These are phyloP conservation scores for Xenotilapia longispinis DNA, from an alignment of 2,113 vertebrate genomes.

Conservation along the genomic window DNA sequence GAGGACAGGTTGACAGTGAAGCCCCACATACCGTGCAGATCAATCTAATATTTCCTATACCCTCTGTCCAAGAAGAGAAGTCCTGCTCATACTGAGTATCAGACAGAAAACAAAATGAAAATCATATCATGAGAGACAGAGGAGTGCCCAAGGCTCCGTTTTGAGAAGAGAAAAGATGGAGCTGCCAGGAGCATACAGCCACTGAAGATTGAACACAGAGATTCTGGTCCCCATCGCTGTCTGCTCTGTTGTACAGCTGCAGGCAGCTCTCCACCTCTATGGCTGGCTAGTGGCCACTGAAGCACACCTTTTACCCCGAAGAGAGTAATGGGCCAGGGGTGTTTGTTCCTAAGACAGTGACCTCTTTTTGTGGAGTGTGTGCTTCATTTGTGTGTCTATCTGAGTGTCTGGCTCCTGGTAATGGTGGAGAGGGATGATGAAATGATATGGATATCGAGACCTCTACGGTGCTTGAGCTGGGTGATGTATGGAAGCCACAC, in stretches of 20 bases:
- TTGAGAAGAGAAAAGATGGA: conserved; percentile 35
- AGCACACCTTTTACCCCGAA: not conserved
- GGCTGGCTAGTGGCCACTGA: not conserved
- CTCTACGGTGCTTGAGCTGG: conserved; percentile 43
- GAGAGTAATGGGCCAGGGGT: not conserved
- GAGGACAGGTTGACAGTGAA: conserved; percentile 18
- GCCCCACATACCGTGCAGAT: conserved; percentile 15
- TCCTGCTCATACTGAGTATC: conserved; percentile 34
- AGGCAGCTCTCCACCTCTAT: not conserved
- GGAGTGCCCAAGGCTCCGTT: conserved; percentile 35
- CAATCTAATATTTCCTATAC: conserved; percentile 18
- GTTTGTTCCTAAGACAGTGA: not conserved
- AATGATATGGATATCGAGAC: not conserved
- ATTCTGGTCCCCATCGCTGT: not conserved
- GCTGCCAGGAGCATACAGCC: conserved; percentile 72
- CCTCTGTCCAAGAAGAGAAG: conserved; percentile 36
- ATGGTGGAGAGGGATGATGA: conserved; percentile 18
- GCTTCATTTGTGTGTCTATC: conserved; percentile 27
- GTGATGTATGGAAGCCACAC: conserved; percentile 64
- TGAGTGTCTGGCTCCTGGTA: conserved; percentile 49
- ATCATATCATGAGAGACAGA: conserved; percentile 41
- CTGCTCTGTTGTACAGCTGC: not conserved
- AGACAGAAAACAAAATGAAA: conserved; percentile 41
- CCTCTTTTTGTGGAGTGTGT: conserved; percentile 28
- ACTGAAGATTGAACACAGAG: conserved; percentile 35